A percentile compares a stretch with the other conserved stretches of the same genome.
These are phyloP conservation scores for Miopithecus talapoin DNA, from an alignment of 2,797 vertebrate species.

Conservation along the genomic window DNA sequence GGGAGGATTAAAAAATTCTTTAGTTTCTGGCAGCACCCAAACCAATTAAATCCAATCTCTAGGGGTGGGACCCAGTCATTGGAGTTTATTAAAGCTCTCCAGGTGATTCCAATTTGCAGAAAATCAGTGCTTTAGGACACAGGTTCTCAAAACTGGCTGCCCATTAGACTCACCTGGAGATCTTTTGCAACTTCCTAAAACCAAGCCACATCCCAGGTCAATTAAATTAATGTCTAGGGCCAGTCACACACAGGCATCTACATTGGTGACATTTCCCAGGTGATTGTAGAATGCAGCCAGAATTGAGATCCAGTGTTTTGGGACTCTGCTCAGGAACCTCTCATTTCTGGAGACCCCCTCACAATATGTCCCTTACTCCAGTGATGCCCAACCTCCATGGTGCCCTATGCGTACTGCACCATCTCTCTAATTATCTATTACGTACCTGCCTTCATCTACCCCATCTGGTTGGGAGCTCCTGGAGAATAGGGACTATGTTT, in stretches of 20 bases:
- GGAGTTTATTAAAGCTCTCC: background rate
- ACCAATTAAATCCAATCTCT: conserved; percentile 10
- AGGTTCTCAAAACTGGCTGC: background rate
- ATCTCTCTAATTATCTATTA: background rate
- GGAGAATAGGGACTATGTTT: background rate
- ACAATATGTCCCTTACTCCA: background rate
- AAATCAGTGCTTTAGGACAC: background rate
- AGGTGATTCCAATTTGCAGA: conserved; percentile 15
- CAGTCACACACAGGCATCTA: background rate
- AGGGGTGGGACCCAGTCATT: background rate
- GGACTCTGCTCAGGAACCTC: background rate
- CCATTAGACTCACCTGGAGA: background rate
- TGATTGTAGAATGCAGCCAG: background rate
- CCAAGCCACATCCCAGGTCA: background rate
- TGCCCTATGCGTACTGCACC: background rate
- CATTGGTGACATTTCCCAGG: background rate
- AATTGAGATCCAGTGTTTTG: background rate
- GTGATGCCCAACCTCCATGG: accelerated
- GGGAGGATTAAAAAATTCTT: background rate
- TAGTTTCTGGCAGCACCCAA: background rate
- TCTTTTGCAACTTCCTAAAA: background rate
- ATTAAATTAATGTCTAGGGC: background rate
- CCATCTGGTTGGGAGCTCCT: background rate
- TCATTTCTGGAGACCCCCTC: background rate
- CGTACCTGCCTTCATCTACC: background rate